Conservation (phyloP, 2,113 vertebrate genomes). For the Cricetomys ansorgei region DNA sequence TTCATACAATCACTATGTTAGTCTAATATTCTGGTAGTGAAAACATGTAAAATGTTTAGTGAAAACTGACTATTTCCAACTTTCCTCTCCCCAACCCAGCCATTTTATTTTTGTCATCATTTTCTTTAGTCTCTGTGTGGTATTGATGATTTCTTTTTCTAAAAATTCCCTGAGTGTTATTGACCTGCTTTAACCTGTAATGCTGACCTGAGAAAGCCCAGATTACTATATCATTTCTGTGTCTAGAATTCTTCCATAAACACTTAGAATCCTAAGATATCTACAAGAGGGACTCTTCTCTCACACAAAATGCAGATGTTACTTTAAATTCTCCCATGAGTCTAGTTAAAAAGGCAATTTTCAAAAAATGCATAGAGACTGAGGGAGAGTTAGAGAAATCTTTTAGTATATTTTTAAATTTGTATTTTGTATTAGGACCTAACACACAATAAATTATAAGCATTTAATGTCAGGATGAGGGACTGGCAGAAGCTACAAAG, state of each 20-base stretch:
- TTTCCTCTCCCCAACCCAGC: background rate
- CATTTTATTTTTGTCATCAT: background rate
- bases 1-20: background rate
- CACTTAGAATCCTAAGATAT: background rate
- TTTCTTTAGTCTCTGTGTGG: background rate
- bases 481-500: background rate
- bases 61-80: background rate
- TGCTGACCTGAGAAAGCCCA: background rate
- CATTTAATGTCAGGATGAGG: background rate
- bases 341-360: background rate
- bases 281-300: background rate
- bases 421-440: background rate
- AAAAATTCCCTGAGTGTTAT: background rate
- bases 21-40: background rate
- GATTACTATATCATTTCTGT: background rate
- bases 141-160: background rate
- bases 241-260: background rate
- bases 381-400: background rate
- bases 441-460: background rate
- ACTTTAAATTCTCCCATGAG: background rate
- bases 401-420: background rate
- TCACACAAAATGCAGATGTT: background rate
- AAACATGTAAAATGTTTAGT: background rate
- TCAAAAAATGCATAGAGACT: background rate
- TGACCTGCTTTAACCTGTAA: background rate